phyloP scores from a whole-genome alignment of 1,140 invertebrate genomes.

The Psix sp. region DNA sequence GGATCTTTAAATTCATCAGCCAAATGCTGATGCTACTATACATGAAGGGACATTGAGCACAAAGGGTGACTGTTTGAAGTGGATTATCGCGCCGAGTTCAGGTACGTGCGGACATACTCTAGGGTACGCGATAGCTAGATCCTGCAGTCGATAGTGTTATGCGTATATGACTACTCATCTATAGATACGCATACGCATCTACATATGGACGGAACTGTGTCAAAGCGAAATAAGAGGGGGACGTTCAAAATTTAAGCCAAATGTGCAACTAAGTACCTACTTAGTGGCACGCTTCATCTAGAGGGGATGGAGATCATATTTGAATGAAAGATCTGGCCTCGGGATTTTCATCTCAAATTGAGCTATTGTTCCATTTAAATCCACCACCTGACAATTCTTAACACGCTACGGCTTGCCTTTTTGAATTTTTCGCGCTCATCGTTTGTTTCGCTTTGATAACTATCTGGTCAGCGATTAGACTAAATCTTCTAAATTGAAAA shows the following conservation, averaged over 20 bases:
- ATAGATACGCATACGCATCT: constrained; percentile 28
- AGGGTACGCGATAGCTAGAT: constrained; percentile 44
- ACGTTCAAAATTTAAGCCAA: constrained; percentile 72
- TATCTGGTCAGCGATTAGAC: too few relatives aligned
- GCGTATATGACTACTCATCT: constrained; percentile 47
- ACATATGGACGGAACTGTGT: constrained; percentile 38
- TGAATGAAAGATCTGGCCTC: constrained; percentile 72
- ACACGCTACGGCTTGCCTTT: constrained; percentile 67
- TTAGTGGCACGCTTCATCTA: constrained; percentile 69
- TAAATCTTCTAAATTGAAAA: too few relatives aligned
- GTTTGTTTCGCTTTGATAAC: too few relatives aligned
- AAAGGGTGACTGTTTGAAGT: constrained; percentile 57
- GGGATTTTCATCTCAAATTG: constrained; percentile 73
- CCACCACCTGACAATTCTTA: constrained; percentile 72
- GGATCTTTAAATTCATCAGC: constrained; percentile 11
- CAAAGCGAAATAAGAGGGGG: constrained; percentile 6
- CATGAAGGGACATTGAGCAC: constrained; percentile 16
- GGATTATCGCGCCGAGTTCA: constrained; percentile 55
- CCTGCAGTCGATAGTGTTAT: constrained; percentile 53
- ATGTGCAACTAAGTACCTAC: constrained; percentile 77
- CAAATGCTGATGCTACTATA: not conserved
- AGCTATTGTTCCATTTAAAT: constrained; percentile 72
- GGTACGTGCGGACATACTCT: constrained; percentile 22
- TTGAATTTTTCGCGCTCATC: constrained; percentile 61
- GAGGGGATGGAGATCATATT: constrained; percentile 70